Base-by-base conservation (phyloP, 2,888 invertebrate genomes). In the Troides helena region DNA sequence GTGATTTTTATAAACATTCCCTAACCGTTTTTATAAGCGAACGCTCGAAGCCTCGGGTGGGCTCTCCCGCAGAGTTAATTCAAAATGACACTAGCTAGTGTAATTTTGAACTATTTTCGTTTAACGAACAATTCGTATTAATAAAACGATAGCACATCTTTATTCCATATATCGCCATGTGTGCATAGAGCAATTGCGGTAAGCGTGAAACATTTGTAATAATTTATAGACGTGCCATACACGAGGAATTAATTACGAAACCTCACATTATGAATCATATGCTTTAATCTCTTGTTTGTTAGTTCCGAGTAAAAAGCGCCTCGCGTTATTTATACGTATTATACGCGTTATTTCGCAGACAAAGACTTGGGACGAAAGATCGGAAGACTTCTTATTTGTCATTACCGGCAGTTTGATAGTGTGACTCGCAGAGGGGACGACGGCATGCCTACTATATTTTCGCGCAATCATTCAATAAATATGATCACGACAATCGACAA, bases 381-480 rank as follows among this genome's bases (percentile, higher is more conserved):
- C 80, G 80, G 81, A 85, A 87, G 85, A 83, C 86, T 88, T 84
- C 86, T 85, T 84, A 85, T 84, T 83, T 80, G 78, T 81, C 78
- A 82, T 85, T 81, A 85, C 81, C 83, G 78, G 81, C 81, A 82
- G 78, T 78, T 82, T 85, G 81, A 77, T 83, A 81, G 79, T 80
- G 81, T 80, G 80, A 80, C 81, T 74, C 74, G 80, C 68, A 69
- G 81, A 87, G 89, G 89, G 91, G 90, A 80, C 83, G 80, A 75
- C 81, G 80, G 76, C 83, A 83, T 88, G 88, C 89, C 82, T 75
- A 78, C 82, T 80, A 77, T 86, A 85, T 87, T 88, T 92, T 92
- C 88, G 91, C 90, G 89, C 92, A 92, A 92, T 92, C 92, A 92
- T 92, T 86, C 92, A 92, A 92, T 92, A 88, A 92, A 88, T 87